Evolutionary conservation across 2,797 vertebrate genomes (phyloP), one percentile per base, ranked within the genome.

Genomic region (Parauchenoglanis punctatus): DNA sequence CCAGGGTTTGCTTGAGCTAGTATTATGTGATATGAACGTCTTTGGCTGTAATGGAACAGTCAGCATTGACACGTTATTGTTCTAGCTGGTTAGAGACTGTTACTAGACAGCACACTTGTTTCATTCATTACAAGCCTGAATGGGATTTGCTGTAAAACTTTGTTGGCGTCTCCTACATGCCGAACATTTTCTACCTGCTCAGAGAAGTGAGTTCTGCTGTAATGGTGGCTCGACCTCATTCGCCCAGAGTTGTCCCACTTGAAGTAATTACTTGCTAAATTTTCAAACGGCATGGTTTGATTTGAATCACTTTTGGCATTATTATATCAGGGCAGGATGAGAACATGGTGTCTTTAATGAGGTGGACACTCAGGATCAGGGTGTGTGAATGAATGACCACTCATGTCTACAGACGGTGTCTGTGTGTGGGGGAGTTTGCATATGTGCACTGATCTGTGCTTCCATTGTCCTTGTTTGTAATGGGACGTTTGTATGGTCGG

Each of bases 381-480:
- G 0, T 46, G 52, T 11, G 23, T 17, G 35, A 44, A 10, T n/a
- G 58, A 63, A 17, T 25, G 35, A 46, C 31, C 1, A 6, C 5
- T 58, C 76, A 13, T 59, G 77, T 80, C 20, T 80, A 15, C 58
- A 61, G 6, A 46, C 80, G 1, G 35, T 35, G 35, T 35, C 1
- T 40, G 40, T 40, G 40, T 40, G 40, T 3, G 40, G 35, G 35
- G 35, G 35, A 3, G 35, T 40, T 40, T 40, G 35, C 40, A 40
- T 40, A 40, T 61, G n/a, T 75, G 54, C 59, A 17, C 81, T 28
- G 20, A 81, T 87, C 89, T 89, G 59, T 87, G 80, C 54, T 56
- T 56, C 89, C 85, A 84, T 91, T 87, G 86, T 90, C 75, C 87
- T 85, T 56, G 70, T 35, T 85, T 81, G 73, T 75, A 89, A 85